phyloP scores from a whole-genome alignment of 2,113 vertebrate species.

The Ictalurus furcatus region DNA sequence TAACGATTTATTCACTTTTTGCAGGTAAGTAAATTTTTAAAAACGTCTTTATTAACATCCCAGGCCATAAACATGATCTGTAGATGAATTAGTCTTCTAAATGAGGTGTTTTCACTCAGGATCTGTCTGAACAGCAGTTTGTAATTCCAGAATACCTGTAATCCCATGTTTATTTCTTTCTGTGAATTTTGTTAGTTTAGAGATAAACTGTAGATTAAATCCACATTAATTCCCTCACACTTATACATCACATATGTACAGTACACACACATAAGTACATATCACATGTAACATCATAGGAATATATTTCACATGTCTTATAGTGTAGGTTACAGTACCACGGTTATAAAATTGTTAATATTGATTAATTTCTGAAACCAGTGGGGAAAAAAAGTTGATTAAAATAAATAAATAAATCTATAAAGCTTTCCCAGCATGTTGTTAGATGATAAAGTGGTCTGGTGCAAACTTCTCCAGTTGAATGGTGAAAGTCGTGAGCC shows the following conservation, averaged over 20 bases:
- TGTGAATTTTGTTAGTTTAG: background rate
- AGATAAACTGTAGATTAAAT: background rate
- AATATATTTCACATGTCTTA: background rate
- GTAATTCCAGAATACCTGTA: background rate
- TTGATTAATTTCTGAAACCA: background rate
- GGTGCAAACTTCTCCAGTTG: no score
- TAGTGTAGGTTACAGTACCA: no score
- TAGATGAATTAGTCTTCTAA: background rate
- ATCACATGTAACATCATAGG: background rate
- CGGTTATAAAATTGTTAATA: no score
- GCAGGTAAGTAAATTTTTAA: no score
- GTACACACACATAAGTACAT: background rate
- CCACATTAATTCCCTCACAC: no score
- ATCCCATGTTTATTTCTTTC: background rate
- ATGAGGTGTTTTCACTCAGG: background rate
- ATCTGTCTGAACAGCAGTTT: background rate
- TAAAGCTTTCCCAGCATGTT: background rate
- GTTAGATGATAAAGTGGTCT: background rate
- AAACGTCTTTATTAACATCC: background rate
- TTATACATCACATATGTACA: background rate
- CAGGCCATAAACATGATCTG: no score
- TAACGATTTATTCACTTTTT: no score
- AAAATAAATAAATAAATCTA: background rate
- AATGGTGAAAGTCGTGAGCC: background rate
- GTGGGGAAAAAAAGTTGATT: fast-evolving